Conservation (phyloP, 2,113 vertebrate genomes). For the Brachyhypopomus gauderio region DNA sequence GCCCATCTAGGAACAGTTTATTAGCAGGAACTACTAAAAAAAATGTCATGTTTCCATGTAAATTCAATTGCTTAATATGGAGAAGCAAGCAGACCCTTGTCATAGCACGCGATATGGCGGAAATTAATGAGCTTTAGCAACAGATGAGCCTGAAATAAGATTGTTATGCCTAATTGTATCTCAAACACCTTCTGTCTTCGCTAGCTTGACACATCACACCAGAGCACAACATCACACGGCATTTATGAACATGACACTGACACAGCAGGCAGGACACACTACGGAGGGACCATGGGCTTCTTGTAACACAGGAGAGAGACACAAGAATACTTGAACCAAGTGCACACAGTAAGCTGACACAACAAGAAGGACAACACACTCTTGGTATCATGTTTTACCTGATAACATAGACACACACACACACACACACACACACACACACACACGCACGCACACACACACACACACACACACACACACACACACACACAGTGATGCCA, state of each 20-base stretch:
- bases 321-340: not conserved
- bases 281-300: conserved; percentile 2
- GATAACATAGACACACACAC: conserved; percentile 4
- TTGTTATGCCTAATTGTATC: not conserved
- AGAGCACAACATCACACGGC: not conserved
- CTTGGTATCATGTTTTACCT: not conserved
- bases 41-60: too few species aligned
- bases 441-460: too few species aligned
- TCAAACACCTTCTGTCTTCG: not conserved
- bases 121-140: not conserved
- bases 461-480: too few species aligned
- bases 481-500: too few species aligned
- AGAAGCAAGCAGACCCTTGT: not conserved
- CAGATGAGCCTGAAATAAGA: not conserved
- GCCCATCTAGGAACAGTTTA: too few species aligned
- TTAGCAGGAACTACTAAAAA: too few species aligned
- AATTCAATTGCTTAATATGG: not conserved
- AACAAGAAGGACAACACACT: conserved; percentile 27
- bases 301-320: not conserved
- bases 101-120: not conserved
- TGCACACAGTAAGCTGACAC: not conserved
- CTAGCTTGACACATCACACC: not conserved
- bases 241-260: not conserved
- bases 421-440: too few species aligned
- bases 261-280: not conserved